Base-by-base conservation (phyloP, 2,113 vertebrate genomes). In the Lathamus discolor region DNA sequence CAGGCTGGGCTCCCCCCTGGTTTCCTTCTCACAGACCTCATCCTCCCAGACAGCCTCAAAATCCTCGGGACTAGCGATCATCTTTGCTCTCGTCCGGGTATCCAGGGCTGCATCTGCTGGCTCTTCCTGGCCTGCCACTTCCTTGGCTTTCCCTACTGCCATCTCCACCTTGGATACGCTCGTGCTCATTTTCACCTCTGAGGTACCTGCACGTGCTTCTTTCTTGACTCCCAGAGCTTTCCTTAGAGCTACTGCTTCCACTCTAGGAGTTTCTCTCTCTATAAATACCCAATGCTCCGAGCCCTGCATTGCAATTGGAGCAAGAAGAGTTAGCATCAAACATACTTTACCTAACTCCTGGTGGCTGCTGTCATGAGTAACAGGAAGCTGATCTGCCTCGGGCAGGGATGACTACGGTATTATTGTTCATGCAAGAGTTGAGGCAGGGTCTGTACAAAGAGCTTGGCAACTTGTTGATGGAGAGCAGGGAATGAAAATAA, bases 261-360 rank as follows among this genome's bases (percentile, higher is more conserved):
- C 98, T 98, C 98, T 98, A 98, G 97, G 95, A 96, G 98, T 98
- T 98, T 98, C 97, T 98, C 98, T 99, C 97, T 99, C 99, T 99
- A 99, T 98, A 98, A 99, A 99, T 98, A 99, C 99, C 99, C 99
- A 99, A 96, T 99, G 99, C 98, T 99, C 99, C 96, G 99, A 99
- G 94, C 99, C 99, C 99, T 99, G 99, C 91, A 98, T 99, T 98
- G 98, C 98, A 98, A 99, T 99, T 98, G 98, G 98, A 99, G 99
- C 98, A 98, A 98, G 98, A 98, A 99, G 95, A 98, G 98, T 99
- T 99, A 99, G 98, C 97, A 96, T 98, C 96, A 97, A 97, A 97
- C 94, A 97, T 74, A 87, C 62, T 15, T 10, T 29, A 96, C 80
- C 90, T 25, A 24, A 89, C 51, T 74, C 61, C 17, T 22, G 63